Percentiles rank a stretch among this genome's conserved stretches.
phyloP scores from a whole-genome alignment of 2,797 vertebrate genomes.

The Rallus crepitans region DNA sequence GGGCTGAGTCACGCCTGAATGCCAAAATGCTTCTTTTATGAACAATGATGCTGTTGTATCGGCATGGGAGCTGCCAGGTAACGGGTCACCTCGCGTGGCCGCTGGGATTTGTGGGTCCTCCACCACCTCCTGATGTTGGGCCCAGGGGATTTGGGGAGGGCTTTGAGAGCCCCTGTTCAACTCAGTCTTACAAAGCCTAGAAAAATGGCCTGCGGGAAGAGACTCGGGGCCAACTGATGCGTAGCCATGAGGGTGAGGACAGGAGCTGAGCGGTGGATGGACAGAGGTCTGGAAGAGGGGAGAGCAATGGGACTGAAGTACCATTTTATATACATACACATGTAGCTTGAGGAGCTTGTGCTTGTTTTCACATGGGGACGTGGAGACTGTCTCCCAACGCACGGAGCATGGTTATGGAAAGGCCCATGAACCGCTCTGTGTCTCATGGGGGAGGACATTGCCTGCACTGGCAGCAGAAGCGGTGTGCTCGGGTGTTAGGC shows the following conservation, averaged over 20 bases:
- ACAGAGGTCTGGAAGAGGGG: neutral
- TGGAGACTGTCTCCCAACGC: neutral
- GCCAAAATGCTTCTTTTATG: conserved; percentile 11
- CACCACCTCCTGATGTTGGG: neutral
- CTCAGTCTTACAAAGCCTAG: neutral
- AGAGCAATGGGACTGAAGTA: neutral
- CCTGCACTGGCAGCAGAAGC: neutral
- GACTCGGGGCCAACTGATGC: neutral
- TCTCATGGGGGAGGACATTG: neutral
- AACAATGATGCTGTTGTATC: conserved; percentile 5
- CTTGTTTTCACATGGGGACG: neutral
- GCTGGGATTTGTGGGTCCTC: neutral
- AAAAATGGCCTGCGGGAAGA: conserved; percentile 12
- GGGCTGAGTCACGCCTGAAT: conserved; percentile 42
- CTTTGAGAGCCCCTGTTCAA: neutral
- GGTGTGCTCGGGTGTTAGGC: neutral
- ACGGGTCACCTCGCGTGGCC: neutral
- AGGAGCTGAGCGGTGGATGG: neutral
- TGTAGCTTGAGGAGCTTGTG: neutral
- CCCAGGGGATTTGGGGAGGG: neutral
- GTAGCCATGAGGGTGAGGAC: neutral
- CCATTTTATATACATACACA: neutral
- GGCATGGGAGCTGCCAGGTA: neutral
- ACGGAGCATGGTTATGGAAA: neutral
- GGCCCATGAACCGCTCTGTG: neutral